A percentile compares a stretch with the other conserved stretches of the same genome.
These are phyloP conservation scores for Hemaris fuciformis DNA, from an alignment of 2,888 invertebrate genomes.

Conservation along the genomic window DNA sequence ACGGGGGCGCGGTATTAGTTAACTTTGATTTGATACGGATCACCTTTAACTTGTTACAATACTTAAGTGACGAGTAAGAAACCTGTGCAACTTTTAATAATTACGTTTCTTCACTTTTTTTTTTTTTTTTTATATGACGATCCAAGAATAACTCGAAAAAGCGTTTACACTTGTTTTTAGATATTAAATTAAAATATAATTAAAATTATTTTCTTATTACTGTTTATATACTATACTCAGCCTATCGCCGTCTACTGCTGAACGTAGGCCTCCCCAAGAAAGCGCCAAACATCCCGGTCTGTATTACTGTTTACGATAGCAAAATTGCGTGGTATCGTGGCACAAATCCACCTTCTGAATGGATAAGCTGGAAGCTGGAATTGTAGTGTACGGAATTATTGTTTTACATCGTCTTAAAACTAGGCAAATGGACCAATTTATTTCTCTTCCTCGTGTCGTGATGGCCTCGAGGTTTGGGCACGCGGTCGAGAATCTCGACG, in stretches of 20 bases:
- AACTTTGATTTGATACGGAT: slow-evolving; percentile 27
- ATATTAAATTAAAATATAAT: too few species aligned
- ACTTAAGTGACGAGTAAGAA: not conserved
- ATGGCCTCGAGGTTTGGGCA: too few species aligned
- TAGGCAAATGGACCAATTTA: not conserved
- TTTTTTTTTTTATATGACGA: too few species aligned
- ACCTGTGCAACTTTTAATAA: too few species aligned
- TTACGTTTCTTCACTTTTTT: too few species aligned
- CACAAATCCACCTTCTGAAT: not conserved
- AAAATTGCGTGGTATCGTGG: not conserved
- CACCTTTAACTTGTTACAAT: slow-evolving; percentile 7
- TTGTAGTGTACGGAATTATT: not conserved
- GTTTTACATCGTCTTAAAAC: not conserved
- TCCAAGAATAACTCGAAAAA: too few species aligned
- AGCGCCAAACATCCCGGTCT: too few species aligned
- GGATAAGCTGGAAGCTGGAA: not conserved
- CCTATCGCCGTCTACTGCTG: too few species aligned
- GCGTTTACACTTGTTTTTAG: too few species aligned
- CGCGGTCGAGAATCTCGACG: too few species aligned
- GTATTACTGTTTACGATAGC: not conserved
- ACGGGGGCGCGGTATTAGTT: slow-evolving; percentile 27
- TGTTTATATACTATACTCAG: too few species aligned
- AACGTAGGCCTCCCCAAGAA: too few species aligned
- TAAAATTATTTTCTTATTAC: not conserved
- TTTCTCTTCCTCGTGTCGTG: slow-evolving; percentile 2